Base-by-base conservation (phyloP, 2,888 invertebrate genomes). In the Tetheella fluctuosa region DNA sequence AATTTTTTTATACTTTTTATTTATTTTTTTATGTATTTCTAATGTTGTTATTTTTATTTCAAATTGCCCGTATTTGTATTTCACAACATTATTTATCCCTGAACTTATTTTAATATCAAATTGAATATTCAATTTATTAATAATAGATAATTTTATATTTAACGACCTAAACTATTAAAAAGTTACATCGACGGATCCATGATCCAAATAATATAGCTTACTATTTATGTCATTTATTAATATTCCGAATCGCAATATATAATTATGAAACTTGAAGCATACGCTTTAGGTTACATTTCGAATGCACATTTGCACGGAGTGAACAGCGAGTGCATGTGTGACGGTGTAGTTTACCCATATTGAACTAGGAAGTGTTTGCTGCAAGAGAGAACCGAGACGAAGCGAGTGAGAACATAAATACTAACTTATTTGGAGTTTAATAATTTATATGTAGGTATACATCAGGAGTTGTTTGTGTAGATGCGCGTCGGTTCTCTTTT, bases 61-160 rank as follows among this genome's bases (percentile, higher is more conserved):
- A 64, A 67, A 67, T 63, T 65, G 39, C 28, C 60, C 30, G 57
- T 64, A 70, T 67, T 64, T 61, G 65, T 68, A 66, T 71, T 66
- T 68, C 66, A 64, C 70, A 67, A 71, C 70, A 58, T 54, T 52
- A 20, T 17, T 48, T 48, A 48, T 48, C 7, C 10, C 2, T 8
- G 6, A 39, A 1, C 39, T 15, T 37, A 15, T 34, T 34, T 1
- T 8, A 34, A 3, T 15, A 4, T 15, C 37, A 13, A 37, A 30
- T 10, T 10, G 7, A 30, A 8, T 15, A 34, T 1, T 8, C 10
- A 34, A 34, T 8, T 10, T 34, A 34, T 28, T 6, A n/a, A n/a
- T n/a, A n/a, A 6, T 25, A 25, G 25, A 30, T 8, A 8, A 30
- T 8, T 8, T 30, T 30, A 1, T 37, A 37, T 15, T 13, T 15